A percentile compares a stretch with the other conserved stretches of the same genome.
phyloP scores from a whole-genome alignment of 2,888 invertebrate genomes.

The Steromphala cineraria region DNA sequence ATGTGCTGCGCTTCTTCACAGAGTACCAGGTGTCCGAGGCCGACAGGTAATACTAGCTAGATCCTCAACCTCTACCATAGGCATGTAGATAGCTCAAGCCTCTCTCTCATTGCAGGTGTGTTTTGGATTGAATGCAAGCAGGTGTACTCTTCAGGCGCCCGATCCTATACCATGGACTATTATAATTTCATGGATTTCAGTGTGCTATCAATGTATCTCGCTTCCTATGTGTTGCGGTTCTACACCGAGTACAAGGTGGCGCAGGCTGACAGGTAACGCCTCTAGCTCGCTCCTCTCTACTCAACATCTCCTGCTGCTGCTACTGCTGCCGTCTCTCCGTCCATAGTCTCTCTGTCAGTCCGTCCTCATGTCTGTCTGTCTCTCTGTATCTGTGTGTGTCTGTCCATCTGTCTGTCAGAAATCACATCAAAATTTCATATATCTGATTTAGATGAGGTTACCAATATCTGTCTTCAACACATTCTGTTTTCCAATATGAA shows the following conservation, averaged over 20 bases:
- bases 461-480: no score
- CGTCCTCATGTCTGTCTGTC: background rate
- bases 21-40: slow-evolving; percentile 72
- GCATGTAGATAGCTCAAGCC: slow-evolving; percentile 7
- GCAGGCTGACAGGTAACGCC: slow-evolving; percentile 66
- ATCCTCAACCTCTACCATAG: background rate
- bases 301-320: no score
- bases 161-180: slow-evolving; percentile 72
- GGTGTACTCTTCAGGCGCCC: slow-evolving; percentile 72
- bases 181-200: slow-evolving; percentile 75
- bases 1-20: slow-evolving; percentile 73
- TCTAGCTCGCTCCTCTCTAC: background rate
- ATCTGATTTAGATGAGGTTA: no score
- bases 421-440: no score
- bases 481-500: no score
- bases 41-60: slow-evolving; percentile 56
- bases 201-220: slow-evolving; percentile 74
- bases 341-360: slow-evolving; percentile 18
- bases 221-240: slow-evolving; percentile 74
- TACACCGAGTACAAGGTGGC: slow-evolving; percentile 73
- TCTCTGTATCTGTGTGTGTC: no score
- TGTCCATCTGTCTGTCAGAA: no score
- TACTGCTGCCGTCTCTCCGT: background rate
- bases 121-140: slow-evolving; percentile 75
- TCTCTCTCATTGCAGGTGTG: slow-evolving; percentile 63